Conservation (phyloP, 2,113 vertebrate genomes). For the Xyrauchen texanus region DNA sequence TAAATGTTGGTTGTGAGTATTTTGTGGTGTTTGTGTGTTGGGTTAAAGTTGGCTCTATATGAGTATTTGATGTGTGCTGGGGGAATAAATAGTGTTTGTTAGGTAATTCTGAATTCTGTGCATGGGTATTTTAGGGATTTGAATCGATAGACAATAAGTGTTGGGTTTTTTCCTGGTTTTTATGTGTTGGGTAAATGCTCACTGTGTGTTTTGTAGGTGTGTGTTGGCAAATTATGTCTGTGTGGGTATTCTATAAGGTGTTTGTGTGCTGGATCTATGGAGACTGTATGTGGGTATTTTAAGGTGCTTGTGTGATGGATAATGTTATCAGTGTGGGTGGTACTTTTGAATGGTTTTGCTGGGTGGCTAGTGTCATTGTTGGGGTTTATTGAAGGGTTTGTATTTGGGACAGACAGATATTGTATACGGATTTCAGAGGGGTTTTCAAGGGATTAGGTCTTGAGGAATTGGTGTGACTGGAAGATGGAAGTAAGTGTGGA, state of each 20-base stretch:
- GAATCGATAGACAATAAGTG: too few species aligned
- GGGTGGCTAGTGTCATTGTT: not conserved
- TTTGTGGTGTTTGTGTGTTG: not conserved
- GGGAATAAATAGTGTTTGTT: too few species aligned
- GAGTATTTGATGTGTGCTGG: too few species aligned
- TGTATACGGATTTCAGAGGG: constrained; percentile 1
- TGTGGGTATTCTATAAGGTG: not conserved
- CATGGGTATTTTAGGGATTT: not conserved
- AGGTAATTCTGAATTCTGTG: not conserved
- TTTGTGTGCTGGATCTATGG: not conserved
- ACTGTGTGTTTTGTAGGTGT: not conserved
- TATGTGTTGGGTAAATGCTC: not conserved
- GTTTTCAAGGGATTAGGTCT: constrained; percentile 29
- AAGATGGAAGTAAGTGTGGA: constrained; percentile 19
- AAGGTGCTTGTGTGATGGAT: not conserved
- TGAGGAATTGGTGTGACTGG: constrained; percentile 7
- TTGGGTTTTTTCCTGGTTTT: not conserved
- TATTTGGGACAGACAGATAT: not conserved
- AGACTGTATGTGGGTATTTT: not conserved
- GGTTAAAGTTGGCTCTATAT: not conserved
- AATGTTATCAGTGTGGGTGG: constrained; percentile 1
- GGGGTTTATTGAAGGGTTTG: not conserved
- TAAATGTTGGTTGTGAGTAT: not conserved
- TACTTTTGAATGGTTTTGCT: constrained; percentile 13
- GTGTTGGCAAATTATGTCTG: not conserved